These are phyloP conservation scores for Gryllus bimaculatus DNA, from an alignment of 1,140 invertebrate genomes.

Conservation along the genomic window DNA sequence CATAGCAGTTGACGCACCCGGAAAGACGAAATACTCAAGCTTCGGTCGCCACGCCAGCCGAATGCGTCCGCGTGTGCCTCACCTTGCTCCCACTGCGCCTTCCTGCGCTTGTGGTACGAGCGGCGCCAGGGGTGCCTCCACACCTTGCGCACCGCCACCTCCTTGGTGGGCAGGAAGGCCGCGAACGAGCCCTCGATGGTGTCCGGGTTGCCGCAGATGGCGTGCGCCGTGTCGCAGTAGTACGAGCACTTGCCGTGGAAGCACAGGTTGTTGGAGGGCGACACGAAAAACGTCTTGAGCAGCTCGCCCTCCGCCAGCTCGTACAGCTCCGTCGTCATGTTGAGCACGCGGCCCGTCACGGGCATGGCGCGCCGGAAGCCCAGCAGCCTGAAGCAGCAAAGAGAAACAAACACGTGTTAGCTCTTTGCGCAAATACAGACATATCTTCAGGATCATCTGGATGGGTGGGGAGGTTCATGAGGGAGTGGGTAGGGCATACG, in stretches of 20 bases:
- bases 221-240: slow-evolving; percentile 97
- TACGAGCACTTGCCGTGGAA: slow-evolving; percentile 94
- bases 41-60: too few species aligned
- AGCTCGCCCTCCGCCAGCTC: slow-evolving; percentile 81
- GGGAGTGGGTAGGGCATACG: too few species aligned
- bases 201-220: slow-evolving; percentile 92
- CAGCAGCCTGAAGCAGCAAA: slow-evolving; percentile 56
- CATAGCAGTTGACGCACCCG: too few species aligned
- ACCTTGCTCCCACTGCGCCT: slow-evolving; percentile 90
- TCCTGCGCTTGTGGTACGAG: slow-evolving; percentile 92
- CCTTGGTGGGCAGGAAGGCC: slow-evolving; percentile 80
- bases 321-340: slow-evolving; percentile 90
- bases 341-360: slow-evolving; percentile 79
- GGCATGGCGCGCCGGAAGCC: slow-evolving; percentile 86
- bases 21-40: too few species aligned
- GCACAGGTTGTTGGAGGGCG: slow-evolving; percentile 85
- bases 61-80: too few species aligned
- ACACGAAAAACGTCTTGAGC: slow-evolving; percentile 90
- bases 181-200: slow-evolving; percentile 93
- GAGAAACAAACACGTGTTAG: background rate
- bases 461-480: too few species aligned
- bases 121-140: slow-evolving; percentile 94
- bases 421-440: too few species aligned
- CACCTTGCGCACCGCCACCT: slow-evolving; percentile 74
- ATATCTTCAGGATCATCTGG: too few species aligned